Base-by-base conservation (phyloP, 2,797 vertebrate genomes). In the Cynopterus sphinx region DNA sequence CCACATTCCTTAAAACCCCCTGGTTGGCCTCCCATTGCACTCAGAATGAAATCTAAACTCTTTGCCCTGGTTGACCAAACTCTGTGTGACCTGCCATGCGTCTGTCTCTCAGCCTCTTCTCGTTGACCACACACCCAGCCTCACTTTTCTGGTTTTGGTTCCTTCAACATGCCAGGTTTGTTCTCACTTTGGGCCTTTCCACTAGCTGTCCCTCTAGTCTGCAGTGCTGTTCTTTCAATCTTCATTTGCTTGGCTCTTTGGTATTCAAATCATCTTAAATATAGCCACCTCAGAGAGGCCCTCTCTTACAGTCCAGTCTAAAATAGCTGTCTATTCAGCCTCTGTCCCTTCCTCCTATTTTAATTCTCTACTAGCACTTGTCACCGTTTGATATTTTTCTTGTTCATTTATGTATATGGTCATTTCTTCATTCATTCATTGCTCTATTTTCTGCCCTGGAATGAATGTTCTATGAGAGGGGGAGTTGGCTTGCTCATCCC, bases 291-390 rank as follows among this genome's bases (percentile, higher is more conserved):
- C 53, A 53, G 81, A 79, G 46, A 96, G 67, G 15, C 22, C 71
- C 70, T 90, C 65, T 91, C 24, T 90, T 43, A 75, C 43, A 57
- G 17, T 49, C 55, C 19, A 68, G n/a, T 68, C 79, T 89, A 51
- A 81, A 85, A 33, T 73, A 59, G 21, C 65, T 74, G 2, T 84
- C 67, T 59, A 39, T 74, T 31, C 43, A 70, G 61, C 46, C 41
- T 68, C 59, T 46, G 28, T 93, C 19, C 70, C 75, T 94, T 86
- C 24, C n/a, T 84, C 49, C n/a, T 57, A 63, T 78, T 95, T 96
- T 78, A 59, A 51, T 86, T 90, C 39, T 86, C 31, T 71, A 0
- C 26, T 57, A 63, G 24, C 7, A 61, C 39, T 86, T 85, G 41
- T 65, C 82, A 57, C 33, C 53, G 6, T 67, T 36, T 51, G 46